Evolutionary conservation across 2,113 vertebrate species (phyloP).

Genomic region (Hydrochoerus hydrochaeris): DNA sequence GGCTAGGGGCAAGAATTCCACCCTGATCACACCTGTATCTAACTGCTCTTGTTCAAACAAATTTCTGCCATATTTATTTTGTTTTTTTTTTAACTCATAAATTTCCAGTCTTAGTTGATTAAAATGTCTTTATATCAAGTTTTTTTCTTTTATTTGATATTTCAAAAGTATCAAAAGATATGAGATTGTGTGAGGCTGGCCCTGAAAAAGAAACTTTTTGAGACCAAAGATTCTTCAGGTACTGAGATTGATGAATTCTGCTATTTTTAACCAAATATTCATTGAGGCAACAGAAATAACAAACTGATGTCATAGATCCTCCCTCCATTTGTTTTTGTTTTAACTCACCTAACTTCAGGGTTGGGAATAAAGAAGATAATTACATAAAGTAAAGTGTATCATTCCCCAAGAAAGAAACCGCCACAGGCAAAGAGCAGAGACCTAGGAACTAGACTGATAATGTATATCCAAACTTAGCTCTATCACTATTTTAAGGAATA

Average conservation of each 20-base stretch:
- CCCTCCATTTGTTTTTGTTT: not conserved
- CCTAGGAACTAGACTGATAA: not conserved
- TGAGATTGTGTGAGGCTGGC: not conserved
- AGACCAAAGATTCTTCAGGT: not conserved
- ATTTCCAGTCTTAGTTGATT: not conserved
- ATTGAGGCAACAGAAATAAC: not conserved
- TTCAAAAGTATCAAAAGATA: not conserved
- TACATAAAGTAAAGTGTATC: not conserved
- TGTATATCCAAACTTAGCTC: not conserved
- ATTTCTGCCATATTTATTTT: not conserved
- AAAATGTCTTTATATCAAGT: not conserved
- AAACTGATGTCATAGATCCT: not conserved
- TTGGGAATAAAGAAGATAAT: not conserved
- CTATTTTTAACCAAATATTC: not conserved
- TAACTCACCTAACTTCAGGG: slow-evolving; percentile 13
- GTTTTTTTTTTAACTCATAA: not conserved
- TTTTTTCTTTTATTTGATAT: not conserved
- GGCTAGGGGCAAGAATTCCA: not conserved
- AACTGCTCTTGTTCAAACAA: not conserved
- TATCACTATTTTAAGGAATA: not conserved
- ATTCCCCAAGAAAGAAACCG: not conserved
- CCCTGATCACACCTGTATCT: not conserved
- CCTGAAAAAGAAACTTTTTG: not conserved
- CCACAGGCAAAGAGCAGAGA: not conserved
- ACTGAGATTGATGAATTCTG: not conserved